A percentile compares a stretch with the other conserved stretches of the same genome.
Conservation (phyloP, 1,140 invertebrate genomes). For the Micrasema minimum region DNA sequence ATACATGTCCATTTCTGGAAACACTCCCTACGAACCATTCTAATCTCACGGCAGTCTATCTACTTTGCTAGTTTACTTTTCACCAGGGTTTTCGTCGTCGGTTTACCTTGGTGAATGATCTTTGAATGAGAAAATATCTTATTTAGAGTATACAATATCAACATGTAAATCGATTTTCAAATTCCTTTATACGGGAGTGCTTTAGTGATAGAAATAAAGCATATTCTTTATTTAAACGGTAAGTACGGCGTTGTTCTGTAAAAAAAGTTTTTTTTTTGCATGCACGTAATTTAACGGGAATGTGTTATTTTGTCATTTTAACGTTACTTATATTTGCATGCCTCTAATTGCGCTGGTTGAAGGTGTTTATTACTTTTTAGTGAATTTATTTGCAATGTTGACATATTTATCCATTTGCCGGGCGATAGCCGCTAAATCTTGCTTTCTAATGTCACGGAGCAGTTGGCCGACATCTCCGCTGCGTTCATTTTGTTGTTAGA, state of each 20-base stretch:
- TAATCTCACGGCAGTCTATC: constrained; percentile 45
- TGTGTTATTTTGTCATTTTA: constrained; percentile 29
- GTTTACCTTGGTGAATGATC: constrained; percentile 17
- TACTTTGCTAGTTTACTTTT: constrained; percentile 43
- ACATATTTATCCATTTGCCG: constrained; percentile 30
- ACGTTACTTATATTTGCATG: constrained; percentile 22
- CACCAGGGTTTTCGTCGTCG: constrained; percentile 26
- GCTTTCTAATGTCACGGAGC: constrained; percentile 39
- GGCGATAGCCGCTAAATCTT: constrained; percentile 34
- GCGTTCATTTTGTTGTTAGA: constrained; percentile 36
- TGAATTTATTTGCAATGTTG: constrained; percentile 35
- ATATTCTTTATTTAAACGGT: constrained; percentile 33
- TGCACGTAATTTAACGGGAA: constrained; percentile 3
- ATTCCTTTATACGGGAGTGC: constrained; percentile 3
- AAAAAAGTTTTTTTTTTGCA: constrained; percentile 37
- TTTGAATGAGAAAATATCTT: constrained; percentile 16
- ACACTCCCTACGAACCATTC: constrained; percentile 13
- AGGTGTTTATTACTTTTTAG: constrained; percentile 26
- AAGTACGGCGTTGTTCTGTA: constrained; percentile 35
- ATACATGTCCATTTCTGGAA: background rate
- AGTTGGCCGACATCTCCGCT: constrained; percentile 26
- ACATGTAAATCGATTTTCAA: constrained; percentile 29
- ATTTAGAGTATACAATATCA: constrained; percentile 26
- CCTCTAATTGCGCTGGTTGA: constrained; percentile 1
- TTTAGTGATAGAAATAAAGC: constrained; percentile 24